Evolutionary conservation across 2,888 invertebrate genomes (phyloP).

Genomic region (Lycaena phlaeas): DNA sequence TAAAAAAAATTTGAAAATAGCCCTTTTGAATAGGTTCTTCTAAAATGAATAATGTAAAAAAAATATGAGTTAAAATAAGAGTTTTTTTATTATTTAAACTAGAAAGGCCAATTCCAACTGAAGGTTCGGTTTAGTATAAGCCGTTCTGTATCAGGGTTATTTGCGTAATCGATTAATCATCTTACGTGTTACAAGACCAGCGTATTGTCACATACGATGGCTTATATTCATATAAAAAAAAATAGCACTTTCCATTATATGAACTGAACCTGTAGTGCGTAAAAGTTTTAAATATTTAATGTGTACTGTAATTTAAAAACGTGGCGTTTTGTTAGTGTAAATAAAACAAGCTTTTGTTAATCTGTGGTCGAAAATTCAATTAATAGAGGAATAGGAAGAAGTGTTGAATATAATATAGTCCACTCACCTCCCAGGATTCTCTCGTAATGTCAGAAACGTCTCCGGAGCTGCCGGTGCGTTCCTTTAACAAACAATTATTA

Average conservation of each 20-base stretch:
- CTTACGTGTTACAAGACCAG: neutral
- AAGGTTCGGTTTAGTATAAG: no score
- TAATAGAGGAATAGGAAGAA: slow-evolving; percentile 18
- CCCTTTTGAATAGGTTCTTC: no score
- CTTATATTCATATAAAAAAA: neutral
- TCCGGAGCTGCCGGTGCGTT: slow-evolving; percentile 77
- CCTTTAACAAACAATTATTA: slow-evolving; percentile 38
- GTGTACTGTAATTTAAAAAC: slow-evolving; percentile 61
- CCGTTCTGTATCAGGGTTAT: neutral
- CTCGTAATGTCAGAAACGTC: slow-evolving; percentile 87
- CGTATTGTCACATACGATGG: neutral
- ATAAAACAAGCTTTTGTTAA: slow-evolving; percentile 39
- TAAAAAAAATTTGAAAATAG: no score
- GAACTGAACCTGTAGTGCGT: slow-evolving; percentile 5
- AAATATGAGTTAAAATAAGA: no score
- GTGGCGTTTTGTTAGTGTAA: slow-evolving; percentile 44
- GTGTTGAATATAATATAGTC: slow-evolving; percentile 9
- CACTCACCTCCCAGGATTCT: slow-evolving; percentile 95
- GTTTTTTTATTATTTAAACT: no score
- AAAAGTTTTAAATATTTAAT: slow-evolving; percentile 43
- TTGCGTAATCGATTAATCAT: neutral
- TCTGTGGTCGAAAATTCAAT: slow-evolving; percentile 26
- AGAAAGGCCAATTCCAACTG: no score
- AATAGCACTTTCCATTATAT: neutral
- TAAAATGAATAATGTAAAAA: no score